Evolutionary conservation across 2,888 invertebrate species (phyloP).

Genomic region (Synergus gifuensis): DNA sequence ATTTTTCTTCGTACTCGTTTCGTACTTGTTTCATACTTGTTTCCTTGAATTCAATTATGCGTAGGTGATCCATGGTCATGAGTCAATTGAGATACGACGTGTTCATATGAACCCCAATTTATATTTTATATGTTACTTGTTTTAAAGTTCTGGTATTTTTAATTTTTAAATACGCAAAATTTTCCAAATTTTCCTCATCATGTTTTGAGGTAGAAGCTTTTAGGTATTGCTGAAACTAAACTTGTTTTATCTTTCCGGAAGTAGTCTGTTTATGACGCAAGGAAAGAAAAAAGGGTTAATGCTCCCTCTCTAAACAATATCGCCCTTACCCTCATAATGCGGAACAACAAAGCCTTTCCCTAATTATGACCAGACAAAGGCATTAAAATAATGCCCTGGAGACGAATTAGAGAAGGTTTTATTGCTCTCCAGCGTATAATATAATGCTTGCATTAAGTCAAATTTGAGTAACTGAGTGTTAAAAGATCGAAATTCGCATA

Average conservation of each 20-base stretch:
- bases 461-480: not conserved
- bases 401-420: constrained; percentile 21
- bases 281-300: constrained; percentile 1
- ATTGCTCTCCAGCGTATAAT: not conserved
- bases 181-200: not conserved
- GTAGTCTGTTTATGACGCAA: not conserved
- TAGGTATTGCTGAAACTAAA: not conserved
- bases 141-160: not conserved
- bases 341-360: constrained; percentile 24
- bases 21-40: not conserved
- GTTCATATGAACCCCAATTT: not conserved
- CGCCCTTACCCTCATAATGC: constrained; percentile 17
- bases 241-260: not conserved
- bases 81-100: too few relatives aligned
- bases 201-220: not conserved
- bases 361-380: constrained; percentile 35
- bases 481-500: not conserved
- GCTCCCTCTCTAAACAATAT: constrained; percentile 2
- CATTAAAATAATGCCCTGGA: constrained; percentile 25
- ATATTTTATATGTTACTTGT: too few relatives aligned
- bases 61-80: too few relatives aligned
- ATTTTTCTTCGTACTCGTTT: constrained; percentile 56
- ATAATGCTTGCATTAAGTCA: not conserved
- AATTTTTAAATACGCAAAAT: not conserved
- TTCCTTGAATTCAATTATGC: not conserved